Evolutionary conservation across 2,797 vertebrate species (phyloP), one percentile per base, ranked within the genome.

Genomic region (Neostethus bicornis): DNA sequence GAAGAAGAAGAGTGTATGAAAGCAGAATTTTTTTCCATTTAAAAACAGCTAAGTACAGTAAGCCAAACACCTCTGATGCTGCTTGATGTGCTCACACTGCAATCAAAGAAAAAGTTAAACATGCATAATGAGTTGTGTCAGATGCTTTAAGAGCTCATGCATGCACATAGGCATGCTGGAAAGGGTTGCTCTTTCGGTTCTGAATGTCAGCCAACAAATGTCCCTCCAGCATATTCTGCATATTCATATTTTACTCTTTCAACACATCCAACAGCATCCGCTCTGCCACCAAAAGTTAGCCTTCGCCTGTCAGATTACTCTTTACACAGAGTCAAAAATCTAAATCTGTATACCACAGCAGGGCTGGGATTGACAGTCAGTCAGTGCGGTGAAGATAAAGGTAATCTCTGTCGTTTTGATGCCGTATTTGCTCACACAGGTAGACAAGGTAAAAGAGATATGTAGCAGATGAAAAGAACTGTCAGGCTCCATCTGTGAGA

Each of bases 371-470:
- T 66, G 68, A 69, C 70, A 73, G 70, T 7, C 61, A 65, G 61
- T 31, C 68, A 60, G 66, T 31, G 2, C 43, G 12, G 42, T 0
- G 10, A 4, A 68, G 70, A 82, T 79, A 54, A 72, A 75, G 68
- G 66, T 52, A 49, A 77, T 76, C 64, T 75, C 46, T 32, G 21
- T 77, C 72, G 46, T 57, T 83, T 54, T 81, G 66, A 77, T 66
- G 67, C 51, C 53, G 14, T 34, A 34, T 66, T 60, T 8, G 20
- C 68, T 83, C 61, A 41, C 63, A 66, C 73, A 71, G 67, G 79
- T 49, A 77, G 68, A 75, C 73, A 31, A 59, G 72, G 73, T 77
- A 77, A 73, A 70, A 77, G 55, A 68, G 61, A 70, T 32, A 68
- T 56, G 69, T 62, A 67, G 58, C 3, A 50, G 64, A 80, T 85